Evolutionary conservation across 2,797 vertebrate genomes (phyloP).

Genomic region (Craterocephalus amniculus): DNA sequence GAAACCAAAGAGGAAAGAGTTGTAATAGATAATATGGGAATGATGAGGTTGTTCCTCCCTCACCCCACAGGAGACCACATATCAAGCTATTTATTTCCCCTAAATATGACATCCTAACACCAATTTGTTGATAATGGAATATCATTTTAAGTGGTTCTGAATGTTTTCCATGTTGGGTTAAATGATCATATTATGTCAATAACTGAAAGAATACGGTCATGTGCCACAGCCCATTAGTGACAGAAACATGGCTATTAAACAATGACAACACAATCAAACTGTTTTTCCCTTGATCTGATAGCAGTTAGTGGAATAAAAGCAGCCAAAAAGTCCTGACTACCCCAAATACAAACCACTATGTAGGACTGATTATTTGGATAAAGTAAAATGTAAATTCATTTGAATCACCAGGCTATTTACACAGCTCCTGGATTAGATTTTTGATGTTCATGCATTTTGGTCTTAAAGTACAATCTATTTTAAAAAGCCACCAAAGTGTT

Average conservation of each 20-base stretch:
- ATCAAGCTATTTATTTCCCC: no score
- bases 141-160: not conserved
- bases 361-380: not conserved
- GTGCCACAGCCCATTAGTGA: not conserved
- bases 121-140: not conserved
- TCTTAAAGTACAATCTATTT: not conserved
- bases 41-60: no score
- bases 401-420: not conserved
- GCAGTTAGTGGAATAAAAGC: not conserved
- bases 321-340: not conserved
- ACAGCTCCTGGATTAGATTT: not conserved
- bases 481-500: not conserved
- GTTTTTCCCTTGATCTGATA: not conserved
- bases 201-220: not conserved
- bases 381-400: not conserved
- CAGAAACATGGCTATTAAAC: not conserved
- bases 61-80: no score
- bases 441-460: not conserved
- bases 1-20: no score
- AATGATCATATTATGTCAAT: not conserved
- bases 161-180: not conserved
- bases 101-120: no score
- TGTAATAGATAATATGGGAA: no score
- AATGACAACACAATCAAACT: not conserved
- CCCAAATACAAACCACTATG: not conserved